Evolutionary conservation across 2,797 vertebrate genomes (phyloP).

Genomic region (Mallotus villosus): DNA sequence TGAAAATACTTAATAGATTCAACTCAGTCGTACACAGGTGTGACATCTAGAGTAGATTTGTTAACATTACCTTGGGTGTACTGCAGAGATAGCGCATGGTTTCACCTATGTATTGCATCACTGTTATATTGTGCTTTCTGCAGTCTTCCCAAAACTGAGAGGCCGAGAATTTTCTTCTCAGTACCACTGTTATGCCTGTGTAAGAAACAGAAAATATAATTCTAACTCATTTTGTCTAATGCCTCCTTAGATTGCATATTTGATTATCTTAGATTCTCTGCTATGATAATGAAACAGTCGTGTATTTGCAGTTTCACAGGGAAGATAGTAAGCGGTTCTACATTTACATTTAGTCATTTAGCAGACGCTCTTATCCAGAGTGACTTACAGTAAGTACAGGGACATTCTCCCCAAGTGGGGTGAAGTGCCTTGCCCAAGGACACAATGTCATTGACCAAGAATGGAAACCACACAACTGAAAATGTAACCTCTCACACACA

Average conservation of each 20-base stretch:
- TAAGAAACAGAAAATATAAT: no score
- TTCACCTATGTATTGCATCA: constrained; percentile 93
- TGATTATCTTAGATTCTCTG: not conserved
- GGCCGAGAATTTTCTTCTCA: constrained; percentile 88
- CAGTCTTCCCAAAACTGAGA: constrained; percentile 94
- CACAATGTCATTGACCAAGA: no score
- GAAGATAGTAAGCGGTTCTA: constrained; percentile 36
- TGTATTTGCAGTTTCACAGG: not conserved
- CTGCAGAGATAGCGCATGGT: constrained; percentile 88
- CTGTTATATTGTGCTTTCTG: constrained; percentile 85
- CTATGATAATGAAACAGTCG: not conserved
- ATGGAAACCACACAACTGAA: no score
- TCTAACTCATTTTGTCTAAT: not conserved
- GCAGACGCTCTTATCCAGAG: no score
- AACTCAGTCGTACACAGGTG: not conserved
- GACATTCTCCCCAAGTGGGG: no score
- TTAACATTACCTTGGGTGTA: constrained; percentile 72
- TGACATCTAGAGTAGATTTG: not conserved
- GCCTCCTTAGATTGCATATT: not conserved
- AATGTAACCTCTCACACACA: no score
- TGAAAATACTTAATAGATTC: not conserved
- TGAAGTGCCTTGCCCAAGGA: no score
- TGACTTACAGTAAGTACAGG: no score
- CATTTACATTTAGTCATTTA: no score
- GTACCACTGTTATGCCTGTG: constrained; percentile 76